phyloP scores from a whole-genome alignment of 2,888 invertebrate genomes.

The Andrena trimmerana region DNA sequence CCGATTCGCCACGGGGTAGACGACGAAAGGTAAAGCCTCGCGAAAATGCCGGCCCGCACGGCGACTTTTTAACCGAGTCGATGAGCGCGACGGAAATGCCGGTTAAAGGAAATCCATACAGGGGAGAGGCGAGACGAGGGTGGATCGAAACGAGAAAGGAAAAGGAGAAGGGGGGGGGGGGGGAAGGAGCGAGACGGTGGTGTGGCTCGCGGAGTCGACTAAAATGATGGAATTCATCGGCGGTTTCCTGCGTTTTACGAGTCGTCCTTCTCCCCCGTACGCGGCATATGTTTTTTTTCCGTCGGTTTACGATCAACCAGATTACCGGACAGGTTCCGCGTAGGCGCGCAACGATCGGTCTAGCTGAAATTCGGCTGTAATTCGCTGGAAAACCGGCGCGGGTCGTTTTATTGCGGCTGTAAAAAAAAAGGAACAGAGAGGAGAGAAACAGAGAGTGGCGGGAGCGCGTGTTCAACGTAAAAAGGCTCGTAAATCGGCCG shows the following conservation, averaged over 20 bases:
- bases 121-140: neutral
- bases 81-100: neutral
- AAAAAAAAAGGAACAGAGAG: slow-evolving; percentile 54
- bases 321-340: slow-evolving; percentile 34
- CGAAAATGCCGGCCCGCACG: neutral
- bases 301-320: slow-evolving; percentile 56
- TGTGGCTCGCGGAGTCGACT: neutral
- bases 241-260: slow-evolving; percentile 56
- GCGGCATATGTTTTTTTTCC: slow-evolving; percentile 10
- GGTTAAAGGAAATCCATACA: neutral
- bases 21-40: neutral
- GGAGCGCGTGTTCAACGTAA: slow-evolving; percentile 42
- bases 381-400: slow-evolving; percentile 66
- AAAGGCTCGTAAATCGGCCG: slow-evolving; percentile 68
- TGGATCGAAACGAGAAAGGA: neutral
- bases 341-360: slow-evolving; percentile 42
- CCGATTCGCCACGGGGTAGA: neutral
- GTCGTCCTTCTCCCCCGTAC: slow-evolving; percentile 26
- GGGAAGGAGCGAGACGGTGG: neutral
- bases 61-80: slow-evolving; percentile 8
- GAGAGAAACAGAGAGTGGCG: neutral
- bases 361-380: slow-evolving; percentile 65
- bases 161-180: no score
- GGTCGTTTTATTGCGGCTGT: slow-evolving; percentile 68
- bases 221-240: slow-evolving; percentile 43